Percentiles rank a stretch among this genome's conserved stretches.
Evolutionary conservation across 2,888 invertebrate genomes (phyloP).

Genomic region (Cyrtodaria siliqua): DNA sequence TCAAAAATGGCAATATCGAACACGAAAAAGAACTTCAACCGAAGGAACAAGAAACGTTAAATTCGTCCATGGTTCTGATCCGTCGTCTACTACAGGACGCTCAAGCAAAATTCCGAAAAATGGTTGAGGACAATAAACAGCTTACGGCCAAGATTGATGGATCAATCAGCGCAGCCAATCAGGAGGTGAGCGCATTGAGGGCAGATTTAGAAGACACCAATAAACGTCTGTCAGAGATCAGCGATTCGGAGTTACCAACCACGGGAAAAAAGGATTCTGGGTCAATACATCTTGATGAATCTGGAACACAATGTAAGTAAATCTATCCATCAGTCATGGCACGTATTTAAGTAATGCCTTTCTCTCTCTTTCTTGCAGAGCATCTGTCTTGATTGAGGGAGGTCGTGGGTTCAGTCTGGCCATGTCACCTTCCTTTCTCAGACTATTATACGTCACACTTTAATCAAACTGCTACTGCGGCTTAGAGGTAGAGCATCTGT

Average conservation of each 20-base stretch:
- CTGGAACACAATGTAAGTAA: conserved; percentile 42
- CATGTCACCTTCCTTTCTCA: too few relatives aligned
- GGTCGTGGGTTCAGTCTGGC: too few relatives aligned
- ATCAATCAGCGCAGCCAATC: conserved; percentile 82
- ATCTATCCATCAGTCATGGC: too few relatives aligned
- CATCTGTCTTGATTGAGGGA: too few relatives aligned
- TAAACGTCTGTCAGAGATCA: conserved; percentile 84
- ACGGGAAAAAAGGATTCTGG: conserved; percentile 39
- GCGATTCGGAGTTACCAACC: conserved; percentile 31
- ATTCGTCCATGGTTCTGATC: conserved; percentile 94
- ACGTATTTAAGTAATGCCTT: too few relatives aligned
- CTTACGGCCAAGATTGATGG: conserved; percentile 87
- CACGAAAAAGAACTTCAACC: conserved; percentile 73
- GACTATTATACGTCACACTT: too few relatives aligned
- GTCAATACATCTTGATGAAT: conserved; percentile 24
- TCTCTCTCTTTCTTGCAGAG: too few relatives aligned
- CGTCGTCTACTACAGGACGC: conserved; percentile 94
- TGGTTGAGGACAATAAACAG: conserved; percentile 93
- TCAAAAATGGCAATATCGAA: conserved; percentile 54
- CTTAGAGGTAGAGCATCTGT: too few relatives aligned
- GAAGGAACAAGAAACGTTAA: conserved; percentile 88
- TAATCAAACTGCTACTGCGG: too few relatives aligned
- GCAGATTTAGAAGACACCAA: conserved; percentile 88
- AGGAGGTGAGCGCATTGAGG: conserved; percentile 88
- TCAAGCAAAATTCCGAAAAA: conserved; percentile 93